Evolutionary conservation across 2,113 vertebrate species (phyloP), one percentile per base, ranked within the genome.

Genomic region (Climacteris rufus): DNA sequence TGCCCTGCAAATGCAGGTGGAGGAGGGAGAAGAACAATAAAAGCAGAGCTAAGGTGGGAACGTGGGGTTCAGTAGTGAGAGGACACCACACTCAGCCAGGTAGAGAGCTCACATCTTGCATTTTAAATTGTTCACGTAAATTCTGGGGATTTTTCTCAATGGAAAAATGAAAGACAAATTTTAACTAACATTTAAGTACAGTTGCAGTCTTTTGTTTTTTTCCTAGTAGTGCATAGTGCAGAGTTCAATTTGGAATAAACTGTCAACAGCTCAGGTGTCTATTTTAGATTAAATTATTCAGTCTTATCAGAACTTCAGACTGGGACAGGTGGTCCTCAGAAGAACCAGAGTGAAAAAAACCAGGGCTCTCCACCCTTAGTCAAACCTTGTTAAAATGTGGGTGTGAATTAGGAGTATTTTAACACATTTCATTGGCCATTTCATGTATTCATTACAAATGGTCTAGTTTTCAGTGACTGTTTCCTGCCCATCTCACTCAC

Each of bases 181-280:
- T 3, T 28, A 80, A n/a, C 13, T n/a, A 40, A 44, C 10, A 28
- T 2, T 64, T 59, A 45, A 64, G 19, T 28, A 5, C 10, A 7
- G 13, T 7, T 59, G 10, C 23, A 75, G 17, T 7, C 15, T 47
- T 54, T 6, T 65, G 42, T 35, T 23, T 40, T 37, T 35, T 39
- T 20, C 10, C 3, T 17, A n/a, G n/a, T 11, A 77, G 50, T 10
- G 18, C 35, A 28, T 1, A 39, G 4, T 1, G 1, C 27, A 25
- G 28, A 35, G 33, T 54, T 75, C 52, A 15, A 68, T 82, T 71
- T 79, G 37, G 30, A 82, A 71, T 60, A 64, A 79, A 42, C 7
- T 40, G 66, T 57, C 19, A 44, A 17, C 16, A 88, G 44, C 28
- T 76, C 37, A 35, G 14, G 13, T 11, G 31, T 30, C 21, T 54